Base-by-base conservation (phyloP, 1,140 invertebrate genomes). In the Zaprionus vittiger region DNA sequence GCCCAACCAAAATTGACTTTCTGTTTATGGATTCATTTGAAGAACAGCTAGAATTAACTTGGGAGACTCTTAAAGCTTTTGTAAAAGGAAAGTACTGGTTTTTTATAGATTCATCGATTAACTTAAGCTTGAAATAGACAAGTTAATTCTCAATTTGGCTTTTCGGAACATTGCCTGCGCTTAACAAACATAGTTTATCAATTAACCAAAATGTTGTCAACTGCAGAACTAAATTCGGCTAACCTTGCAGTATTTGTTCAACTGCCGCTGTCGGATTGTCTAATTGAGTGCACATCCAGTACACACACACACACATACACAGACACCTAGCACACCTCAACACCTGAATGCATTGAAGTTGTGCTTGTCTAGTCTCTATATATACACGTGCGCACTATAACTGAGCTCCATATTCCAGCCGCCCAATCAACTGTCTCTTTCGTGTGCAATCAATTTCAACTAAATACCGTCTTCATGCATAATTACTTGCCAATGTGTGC, bases 401-500 rank as follows among this genome's bases (percentile, higher is more conserved):
- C 44, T 73, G 49, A 47, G 28, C 63, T 52, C 52, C 37, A 26
- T 77, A 69, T 80, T 37, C 57, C 57, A 34, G 31, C 31, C 44
- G 64, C 24, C 55, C 68, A 77, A 77, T 62, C 37, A 77, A 68
- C 66, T 81, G 81, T 78, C 73, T 73, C 65, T 57, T 78, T 74
- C 66, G 70, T 74, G 66, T 62, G 82, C 83, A 85, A 84, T 84
- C 82, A 85, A 81, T 84, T 85, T 85, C 74, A 84, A 84, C 83
- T 76, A 79, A 84, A 85, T 76, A 73, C 66, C 75, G 75, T 84
- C 82, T 84, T 84, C 67, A 84, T 85, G 82, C 82, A 79, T 85
- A 85, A 84, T 84, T 84, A 81, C 84, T 83, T 81, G 57, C 41
- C 57, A 44, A n/a, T 60, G 38, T 57, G 47, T 69, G 49, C 44